A percentile compares a stretch with the other conserved stretches of the same genome.
These are phyloP conservation scores for Chondrilla cf. caribensis DNA, from an alignment of 37 sponge, comb jelly and placozoan genomes.

Conservation along the genomic window DNA sequence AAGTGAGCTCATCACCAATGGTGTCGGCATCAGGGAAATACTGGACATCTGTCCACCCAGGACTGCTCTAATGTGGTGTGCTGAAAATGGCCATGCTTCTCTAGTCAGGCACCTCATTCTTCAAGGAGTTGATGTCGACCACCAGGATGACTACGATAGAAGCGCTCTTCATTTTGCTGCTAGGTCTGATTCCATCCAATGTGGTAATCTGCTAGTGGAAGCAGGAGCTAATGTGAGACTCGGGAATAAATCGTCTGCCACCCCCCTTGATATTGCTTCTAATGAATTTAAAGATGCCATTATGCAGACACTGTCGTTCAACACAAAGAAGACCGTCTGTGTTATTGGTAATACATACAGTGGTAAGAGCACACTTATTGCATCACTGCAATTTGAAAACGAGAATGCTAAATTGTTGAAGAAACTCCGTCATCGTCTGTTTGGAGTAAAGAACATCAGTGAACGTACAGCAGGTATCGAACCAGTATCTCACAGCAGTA, in stretches of 20 bases:
- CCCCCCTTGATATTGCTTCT: slow-evolving; percentile 35
- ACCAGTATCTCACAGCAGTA: background rate
- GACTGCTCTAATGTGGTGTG: background rate
- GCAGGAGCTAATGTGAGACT: background rate
- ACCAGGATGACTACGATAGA: background rate
- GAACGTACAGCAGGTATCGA: slow-evolving; percentile 3
- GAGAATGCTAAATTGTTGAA: too few species aligned
- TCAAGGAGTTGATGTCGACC: background rate
- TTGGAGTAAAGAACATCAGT: background rate
- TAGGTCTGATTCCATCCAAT: background rate
- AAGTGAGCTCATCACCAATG: too few species aligned
- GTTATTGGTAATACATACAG: slow-evolving; percentile 38
- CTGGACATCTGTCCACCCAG: background rate
- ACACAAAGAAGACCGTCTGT: slow-evolving; percentile 27
- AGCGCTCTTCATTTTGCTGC: slow-evolving; percentile 29
- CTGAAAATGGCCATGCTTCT: background rate
- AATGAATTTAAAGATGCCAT: background rate
- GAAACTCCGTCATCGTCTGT: background rate
- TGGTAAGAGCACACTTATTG: slow-evolving; percentile 60
- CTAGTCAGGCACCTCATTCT: background rate
- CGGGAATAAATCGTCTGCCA: slow-evolving; percentile 1
- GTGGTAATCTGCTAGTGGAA: background rate
- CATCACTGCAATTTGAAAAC: slow-evolving; percentile 17
- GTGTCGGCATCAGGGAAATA: background rate
- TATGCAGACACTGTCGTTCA: background rate